A percentile compares a stretch with the other conserved stretches of the same genome.
Evolutionary conservation across 2,113 vertebrate species (phyloP).

Genomic region (Australoheros scitulus): DNA sequence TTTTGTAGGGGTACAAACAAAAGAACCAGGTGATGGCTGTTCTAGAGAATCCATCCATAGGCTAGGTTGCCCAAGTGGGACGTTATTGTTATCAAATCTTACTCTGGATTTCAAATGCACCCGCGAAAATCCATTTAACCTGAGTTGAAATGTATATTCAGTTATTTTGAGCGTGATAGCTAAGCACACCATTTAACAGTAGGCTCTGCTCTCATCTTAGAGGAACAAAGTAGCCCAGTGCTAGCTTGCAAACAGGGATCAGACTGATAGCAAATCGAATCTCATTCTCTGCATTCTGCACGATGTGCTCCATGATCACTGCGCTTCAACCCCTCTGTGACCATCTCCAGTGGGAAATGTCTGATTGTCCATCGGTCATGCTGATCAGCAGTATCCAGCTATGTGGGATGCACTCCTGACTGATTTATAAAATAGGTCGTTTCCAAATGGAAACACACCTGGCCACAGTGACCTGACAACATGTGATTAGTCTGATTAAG

Average conservation of each 20-base stretch:
- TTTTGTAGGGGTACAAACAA: conserved; percentile 8
- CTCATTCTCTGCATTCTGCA: background rate
- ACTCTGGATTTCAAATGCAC: too few species aligned
- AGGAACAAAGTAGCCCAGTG: background rate
- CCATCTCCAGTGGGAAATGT: conserved; percentile 9
- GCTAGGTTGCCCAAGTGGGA: background rate
- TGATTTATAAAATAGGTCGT: background rate
- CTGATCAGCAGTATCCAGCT: conserved; percentile 1
- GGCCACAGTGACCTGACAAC: background rate
- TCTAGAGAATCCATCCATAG: background rate
- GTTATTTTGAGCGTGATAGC: background rate
- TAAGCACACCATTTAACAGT: background rate
- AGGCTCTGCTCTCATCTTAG: background rate
- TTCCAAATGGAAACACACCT: background rate
- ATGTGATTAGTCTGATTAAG: background rate
- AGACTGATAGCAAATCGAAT: conserved; percentile 18
- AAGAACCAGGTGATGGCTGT: background rate
- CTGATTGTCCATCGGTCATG: background rate
- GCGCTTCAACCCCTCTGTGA: background rate
- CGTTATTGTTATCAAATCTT: background rate
- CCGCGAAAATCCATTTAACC: background rate
- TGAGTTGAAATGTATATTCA: background rate
- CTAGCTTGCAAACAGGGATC: background rate
- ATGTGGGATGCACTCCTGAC: rapidly evolving
- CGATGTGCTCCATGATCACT: background rate